Evolutionary conservation across 2,888 invertebrate species (phyloP).

Genomic region (Synergus itoensis): DNA sequence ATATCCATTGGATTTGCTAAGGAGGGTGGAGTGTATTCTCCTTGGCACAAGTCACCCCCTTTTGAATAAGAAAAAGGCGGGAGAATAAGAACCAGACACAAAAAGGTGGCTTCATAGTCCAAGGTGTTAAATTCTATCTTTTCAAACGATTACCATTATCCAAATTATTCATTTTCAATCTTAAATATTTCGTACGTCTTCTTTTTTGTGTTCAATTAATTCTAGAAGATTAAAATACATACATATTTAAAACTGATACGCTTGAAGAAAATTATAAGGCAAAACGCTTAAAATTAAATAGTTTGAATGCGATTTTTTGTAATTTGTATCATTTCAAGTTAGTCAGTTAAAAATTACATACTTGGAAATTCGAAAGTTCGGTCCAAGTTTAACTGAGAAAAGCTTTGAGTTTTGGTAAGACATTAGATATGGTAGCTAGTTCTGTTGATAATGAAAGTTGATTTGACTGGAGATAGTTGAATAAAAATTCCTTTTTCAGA

Average conservation of each 20-base stretch:
- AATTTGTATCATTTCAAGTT: too few species aligned
- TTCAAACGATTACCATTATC: neutral
- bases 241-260: too few species aligned
- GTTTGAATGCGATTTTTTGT: too few species aligned
- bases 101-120: neutral
- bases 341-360: too few species aligned
- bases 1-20: constrained; percentile 5
- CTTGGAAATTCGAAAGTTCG: too few species aligned
- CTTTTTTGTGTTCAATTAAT: too few species aligned
- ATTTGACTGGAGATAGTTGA: neutral
- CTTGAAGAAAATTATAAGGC: too few species aligned
- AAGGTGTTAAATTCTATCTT: neutral
- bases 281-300: too few species aligned
- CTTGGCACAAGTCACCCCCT: constrained; percentile 4
- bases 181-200: too few species aligned
- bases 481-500: neutral
- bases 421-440: neutral
- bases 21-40: neutral
- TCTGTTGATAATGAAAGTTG: neutral
- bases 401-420: neutral
- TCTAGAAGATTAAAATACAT: too few species aligned
- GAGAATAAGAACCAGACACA: constrained; percentile 1
- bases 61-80: constrained; percentile 15
- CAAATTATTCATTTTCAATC: neutral
- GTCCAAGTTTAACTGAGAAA: too few species aligned